phyloP scores from a whole-genome alignment of 2,888 invertebrate species.

The Amphimallon solstitiale region DNA sequence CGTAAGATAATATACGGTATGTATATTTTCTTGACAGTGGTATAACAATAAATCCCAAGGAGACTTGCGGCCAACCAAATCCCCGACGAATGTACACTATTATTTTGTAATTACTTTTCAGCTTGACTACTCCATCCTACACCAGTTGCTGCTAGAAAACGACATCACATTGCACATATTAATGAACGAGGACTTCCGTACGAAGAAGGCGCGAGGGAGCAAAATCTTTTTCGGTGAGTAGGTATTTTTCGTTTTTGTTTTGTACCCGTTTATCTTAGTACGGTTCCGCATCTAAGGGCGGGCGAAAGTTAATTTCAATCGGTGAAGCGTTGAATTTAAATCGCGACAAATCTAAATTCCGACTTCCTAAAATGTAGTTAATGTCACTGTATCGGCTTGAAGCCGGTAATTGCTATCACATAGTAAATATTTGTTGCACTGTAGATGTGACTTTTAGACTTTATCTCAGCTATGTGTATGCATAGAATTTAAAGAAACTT shows the following conservation, averaged over 20 bases:
- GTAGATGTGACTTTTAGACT: slow-evolving; percentile 1
- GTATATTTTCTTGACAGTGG: slow-evolving; percentile 48
- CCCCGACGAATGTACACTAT: slow-evolving; percentile 36
- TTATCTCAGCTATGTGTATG: slow-evolving; percentile 1
- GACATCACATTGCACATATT: slow-evolving; percentile 84
- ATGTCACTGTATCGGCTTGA: slow-evolving; percentile 30
- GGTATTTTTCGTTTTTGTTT: slow-evolving; percentile 35
- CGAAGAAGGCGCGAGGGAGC: slow-evolving; percentile 76
- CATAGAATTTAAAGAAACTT: neutral
- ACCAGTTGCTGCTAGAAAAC: slow-evolving; percentile 83
- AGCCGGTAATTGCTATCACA: slow-evolving; percentile 39
- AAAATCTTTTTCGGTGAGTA: slow-evolving; percentile 80
- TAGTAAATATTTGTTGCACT: slow-evolving; percentile 41
- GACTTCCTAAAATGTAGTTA: slow-evolving; percentile 40
- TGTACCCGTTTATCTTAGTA: slow-evolving; percentile 45
- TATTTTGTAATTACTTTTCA: slow-evolving; percentile 58
- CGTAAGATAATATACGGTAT: slow-evolving; percentile 51
- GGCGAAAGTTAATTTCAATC: slow-evolving; percentile 51
- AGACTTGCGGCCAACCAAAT: slow-evolving; percentile 42
- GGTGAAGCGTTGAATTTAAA: slow-evolving; percentile 49
- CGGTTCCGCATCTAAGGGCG: slow-evolving; percentile 40
- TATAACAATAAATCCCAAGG: slow-evolving; percentile 47
- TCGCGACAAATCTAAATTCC: slow-evolving; percentile 47
- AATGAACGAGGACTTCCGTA: slow-evolving; percentile 82
- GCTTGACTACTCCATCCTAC: slow-evolving; percentile 84